Percentiles rank a stretch among this genome's conserved stretches.
phyloP scores from a whole-genome alignment of 2,113 vertebrate genomes.

The Astur gentilis region DNA sequence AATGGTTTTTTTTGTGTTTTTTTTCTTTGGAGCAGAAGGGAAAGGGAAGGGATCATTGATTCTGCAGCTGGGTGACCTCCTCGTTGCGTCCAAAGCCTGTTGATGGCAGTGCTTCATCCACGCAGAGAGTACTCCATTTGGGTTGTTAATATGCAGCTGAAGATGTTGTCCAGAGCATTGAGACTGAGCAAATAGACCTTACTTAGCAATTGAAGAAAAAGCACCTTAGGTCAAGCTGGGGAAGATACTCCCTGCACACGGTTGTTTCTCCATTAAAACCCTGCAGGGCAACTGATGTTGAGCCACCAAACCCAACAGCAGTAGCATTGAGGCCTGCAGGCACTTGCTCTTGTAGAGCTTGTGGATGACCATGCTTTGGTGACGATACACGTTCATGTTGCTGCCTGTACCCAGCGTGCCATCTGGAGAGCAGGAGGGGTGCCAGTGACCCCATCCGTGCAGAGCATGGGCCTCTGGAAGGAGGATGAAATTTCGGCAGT shows the following conservation, averaged over 20 bases:
- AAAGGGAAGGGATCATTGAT: neutral
- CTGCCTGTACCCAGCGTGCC: accelerated
- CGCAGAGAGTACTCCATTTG: accelerated
- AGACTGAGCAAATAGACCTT: neutral
- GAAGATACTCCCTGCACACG: accelerated
- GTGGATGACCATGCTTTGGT: neutral
- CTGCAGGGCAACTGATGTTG: accelerated
- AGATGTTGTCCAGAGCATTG: neutral
- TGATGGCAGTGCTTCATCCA: neutral
- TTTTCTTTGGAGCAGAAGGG: neutral
- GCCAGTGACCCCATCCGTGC: accelerated
- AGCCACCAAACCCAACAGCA: neutral
- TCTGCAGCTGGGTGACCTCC: neutral
- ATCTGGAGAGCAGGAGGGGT: neutral
- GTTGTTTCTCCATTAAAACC: neutral
- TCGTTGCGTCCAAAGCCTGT: accelerated
- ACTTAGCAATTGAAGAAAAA: neutral
- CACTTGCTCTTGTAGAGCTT: neutral
- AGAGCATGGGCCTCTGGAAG: accelerated
- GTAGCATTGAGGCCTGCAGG: accelerated
- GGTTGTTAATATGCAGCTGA: too few species aligned
- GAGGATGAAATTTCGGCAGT: neutral
- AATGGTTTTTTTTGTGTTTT: accelerated
- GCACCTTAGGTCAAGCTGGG: neutral
- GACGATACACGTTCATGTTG: accelerated